These are phyloP conservation scores for Psococerastis gibbosa DNA, from an alignment of 2,888 invertebrate genomes.

Conservation along the genomic window DNA sequence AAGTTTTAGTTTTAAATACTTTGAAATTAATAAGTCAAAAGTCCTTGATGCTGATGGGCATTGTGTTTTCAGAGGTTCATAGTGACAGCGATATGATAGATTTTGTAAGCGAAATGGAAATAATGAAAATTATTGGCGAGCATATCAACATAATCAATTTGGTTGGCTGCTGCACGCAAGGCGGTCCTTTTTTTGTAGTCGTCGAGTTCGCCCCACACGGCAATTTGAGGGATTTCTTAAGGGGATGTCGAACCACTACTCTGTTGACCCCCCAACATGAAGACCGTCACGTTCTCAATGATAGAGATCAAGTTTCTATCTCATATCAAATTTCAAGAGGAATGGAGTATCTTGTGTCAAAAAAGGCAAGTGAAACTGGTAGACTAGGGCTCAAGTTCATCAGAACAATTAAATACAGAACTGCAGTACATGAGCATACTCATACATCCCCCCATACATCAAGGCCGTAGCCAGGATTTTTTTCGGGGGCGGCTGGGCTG, in stretches of 20 bases:
- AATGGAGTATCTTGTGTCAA: constrained; percentile 93
- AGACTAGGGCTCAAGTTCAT: too few species aligned
- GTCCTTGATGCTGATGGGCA: too few species aligned
- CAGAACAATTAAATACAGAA: too few species aligned
- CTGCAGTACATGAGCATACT: too few species aligned
- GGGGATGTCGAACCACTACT: constrained; percentile 46
- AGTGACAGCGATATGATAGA: constrained; percentile 95
- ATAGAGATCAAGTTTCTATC: constrained; percentile 88
- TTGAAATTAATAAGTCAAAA: too few species aligned
- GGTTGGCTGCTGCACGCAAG: constrained; percentile 92
- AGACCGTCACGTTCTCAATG: constrained; percentile 57
- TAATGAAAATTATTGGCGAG: constrained; percentile 97
- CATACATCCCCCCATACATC: too few species aligned
- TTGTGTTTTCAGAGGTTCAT: constrained; percentile 73
- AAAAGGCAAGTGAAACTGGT: constrained; percentile 74
- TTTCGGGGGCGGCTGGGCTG: too few species aligned
- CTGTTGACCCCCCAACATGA: constrained; percentile 56
- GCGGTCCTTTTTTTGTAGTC: constrained; percentile 71
- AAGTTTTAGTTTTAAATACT: too few species aligned
- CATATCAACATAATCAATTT: constrained; percentile 96
- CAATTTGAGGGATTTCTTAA: constrained; percentile 84
- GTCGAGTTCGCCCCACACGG: too few species aligned
- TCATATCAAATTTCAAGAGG: constrained; percentile 93
- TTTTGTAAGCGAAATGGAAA: constrained; percentile 93
- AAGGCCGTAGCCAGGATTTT: too few species aligned